Evolutionary conservation across 2,888 invertebrate species (phyloP).

Genomic region (Prenolepis imparis): DNA sequence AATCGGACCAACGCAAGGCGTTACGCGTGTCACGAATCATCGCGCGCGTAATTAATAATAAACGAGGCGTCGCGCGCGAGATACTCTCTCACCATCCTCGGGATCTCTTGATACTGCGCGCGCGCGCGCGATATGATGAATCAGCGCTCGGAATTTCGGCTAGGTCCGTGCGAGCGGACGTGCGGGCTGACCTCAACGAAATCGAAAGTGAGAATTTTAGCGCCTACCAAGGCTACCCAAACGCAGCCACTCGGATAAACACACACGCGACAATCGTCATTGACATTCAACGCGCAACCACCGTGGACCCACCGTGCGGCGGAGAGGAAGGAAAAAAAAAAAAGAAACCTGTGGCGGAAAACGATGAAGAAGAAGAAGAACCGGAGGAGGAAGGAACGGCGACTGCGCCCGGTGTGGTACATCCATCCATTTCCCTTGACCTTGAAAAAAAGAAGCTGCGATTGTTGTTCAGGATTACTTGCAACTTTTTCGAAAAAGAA

Average conservation of each 20-base stretch:
- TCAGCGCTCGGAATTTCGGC: constrained; percentile 70
- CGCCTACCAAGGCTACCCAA: constrained; percentile 82
- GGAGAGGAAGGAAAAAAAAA: constrained; percentile 17
- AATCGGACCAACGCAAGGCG: not conserved
- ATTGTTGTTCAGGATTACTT: constrained; percentile 61
- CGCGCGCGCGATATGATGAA: constrained; percentile 58
- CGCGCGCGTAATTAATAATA: constrained; percentile 31
- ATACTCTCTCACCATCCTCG: not conserved
- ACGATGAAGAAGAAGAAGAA: constrained; percentile 47
- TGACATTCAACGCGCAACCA: constrained; percentile 72
- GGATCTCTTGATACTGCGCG: not conserved
- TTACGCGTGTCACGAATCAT: not conserved
- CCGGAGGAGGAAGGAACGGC: constrained; percentile 41
- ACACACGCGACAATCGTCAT: constrained; percentile 61
- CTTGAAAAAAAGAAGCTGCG: constrained; percentile 69
- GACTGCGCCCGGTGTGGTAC: constrained; percentile 46
- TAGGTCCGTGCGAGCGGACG: constrained; percentile 31
- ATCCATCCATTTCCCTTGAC: constrained; percentile 61
- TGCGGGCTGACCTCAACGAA: constrained; percentile 67
- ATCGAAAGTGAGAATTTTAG: constrained; percentile 83
- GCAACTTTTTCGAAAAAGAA: constrained; percentile 61
- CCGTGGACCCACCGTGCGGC: constrained; percentile 2
- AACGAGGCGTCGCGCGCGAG: not conserved
- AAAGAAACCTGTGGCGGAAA: constrained; percentile 38
- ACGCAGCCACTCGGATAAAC: constrained; percentile 70